Percentiles rank a stretch among this genome's conserved stretches.
phyloP scores from a whole-genome alignment of 1,140 invertebrate genomes.

The Rhyacophila brunnea region DNA sequence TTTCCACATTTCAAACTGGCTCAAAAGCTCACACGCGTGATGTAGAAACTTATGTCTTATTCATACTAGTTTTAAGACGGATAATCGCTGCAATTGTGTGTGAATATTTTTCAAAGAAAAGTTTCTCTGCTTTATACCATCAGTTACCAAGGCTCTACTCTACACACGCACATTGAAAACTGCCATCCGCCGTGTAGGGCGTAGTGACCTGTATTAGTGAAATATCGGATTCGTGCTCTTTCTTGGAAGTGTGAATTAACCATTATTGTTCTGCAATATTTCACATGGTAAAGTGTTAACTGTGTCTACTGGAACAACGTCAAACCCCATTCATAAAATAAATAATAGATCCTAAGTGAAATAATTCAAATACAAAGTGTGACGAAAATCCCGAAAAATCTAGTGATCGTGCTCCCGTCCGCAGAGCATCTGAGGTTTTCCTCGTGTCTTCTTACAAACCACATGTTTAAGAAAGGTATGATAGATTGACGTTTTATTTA shows the following conservation, averaged over 20 bases:
- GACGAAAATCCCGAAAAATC: background rate
- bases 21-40: background rate
- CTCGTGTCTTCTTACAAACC: conserved; percentile 8
- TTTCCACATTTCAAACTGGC: background rate
- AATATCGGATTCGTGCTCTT: conserved; percentile 1
- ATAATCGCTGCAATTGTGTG: background rate
- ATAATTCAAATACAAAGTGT: background rate
- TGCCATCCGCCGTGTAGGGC: background rate
- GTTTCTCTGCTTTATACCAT: background rate
- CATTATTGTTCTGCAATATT: conserved; percentile 3
- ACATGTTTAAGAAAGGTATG: conserved; percentile 35
- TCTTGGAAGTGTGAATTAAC: background rate
- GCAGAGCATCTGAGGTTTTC: background rate
- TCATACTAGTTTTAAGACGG: background rate
- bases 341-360: background rate
- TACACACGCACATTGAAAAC: background rate
- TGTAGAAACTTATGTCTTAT: conserved; percentile 3
- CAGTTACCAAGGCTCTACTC: background rate
- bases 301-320: background rate
- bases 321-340: background rate
- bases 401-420: background rate
- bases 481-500: conserved; percentile 27
- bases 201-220: background rate
- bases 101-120: background rate
- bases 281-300: background rate